phyloP scores from a whole-genome alignment of 1,140 invertebrate genomes.

The Phocides pigmalion region DNA sequence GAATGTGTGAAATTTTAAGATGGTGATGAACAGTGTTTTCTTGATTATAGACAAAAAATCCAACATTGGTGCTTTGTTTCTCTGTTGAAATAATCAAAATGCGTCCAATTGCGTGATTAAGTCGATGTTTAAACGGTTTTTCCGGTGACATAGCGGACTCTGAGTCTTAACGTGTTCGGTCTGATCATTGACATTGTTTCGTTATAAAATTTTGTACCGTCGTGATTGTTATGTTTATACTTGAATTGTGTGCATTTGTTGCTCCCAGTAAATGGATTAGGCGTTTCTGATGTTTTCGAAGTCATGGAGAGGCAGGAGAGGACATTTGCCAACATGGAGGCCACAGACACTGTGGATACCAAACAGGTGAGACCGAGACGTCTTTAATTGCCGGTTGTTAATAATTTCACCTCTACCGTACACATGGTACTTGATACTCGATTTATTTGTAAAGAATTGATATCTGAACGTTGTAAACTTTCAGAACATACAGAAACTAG shows the following conservation, averaged over 20 bases:
- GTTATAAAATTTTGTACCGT: conserved; percentile 71
- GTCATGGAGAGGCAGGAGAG: conserved; percentile 77
- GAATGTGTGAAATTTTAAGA: conserved; percentile 82
- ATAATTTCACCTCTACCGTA: conserved; percentile 51
- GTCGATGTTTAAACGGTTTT: conserved; percentile 42
- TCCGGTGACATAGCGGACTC: conserved; percentile 46
- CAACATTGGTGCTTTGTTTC: conserved; percentile 53
- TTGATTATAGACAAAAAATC: conserved; percentile 53
- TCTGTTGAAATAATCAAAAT: conserved; percentile 51
- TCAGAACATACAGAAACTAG: background rate
- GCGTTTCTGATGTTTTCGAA: conserved; percentile 79
- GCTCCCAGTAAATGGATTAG: conserved; percentile 66
- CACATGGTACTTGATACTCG: conserved; percentile 35
- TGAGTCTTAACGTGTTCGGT: conserved; percentile 69
- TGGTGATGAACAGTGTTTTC: conserved; percentile 80
- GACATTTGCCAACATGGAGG: conserved; percentile 80
- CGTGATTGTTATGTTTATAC: conserved; percentile 79
- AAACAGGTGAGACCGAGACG: conserved; percentile 72
- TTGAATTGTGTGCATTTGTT: conserved; percentile 65
- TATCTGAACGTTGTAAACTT: background rate
- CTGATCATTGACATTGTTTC: conserved; percentile 81
- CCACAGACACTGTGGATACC: conserved; percentile 75
- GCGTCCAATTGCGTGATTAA: conserved; percentile 51
- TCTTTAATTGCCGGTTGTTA: conserved; percentile 69
- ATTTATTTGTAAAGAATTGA: background rate